These are phyloP conservation scores for Pseudotriccus pelzelni DNA, from an alignment of 2,797 vertebrate species.

Conservation along the genomic window DNA sequence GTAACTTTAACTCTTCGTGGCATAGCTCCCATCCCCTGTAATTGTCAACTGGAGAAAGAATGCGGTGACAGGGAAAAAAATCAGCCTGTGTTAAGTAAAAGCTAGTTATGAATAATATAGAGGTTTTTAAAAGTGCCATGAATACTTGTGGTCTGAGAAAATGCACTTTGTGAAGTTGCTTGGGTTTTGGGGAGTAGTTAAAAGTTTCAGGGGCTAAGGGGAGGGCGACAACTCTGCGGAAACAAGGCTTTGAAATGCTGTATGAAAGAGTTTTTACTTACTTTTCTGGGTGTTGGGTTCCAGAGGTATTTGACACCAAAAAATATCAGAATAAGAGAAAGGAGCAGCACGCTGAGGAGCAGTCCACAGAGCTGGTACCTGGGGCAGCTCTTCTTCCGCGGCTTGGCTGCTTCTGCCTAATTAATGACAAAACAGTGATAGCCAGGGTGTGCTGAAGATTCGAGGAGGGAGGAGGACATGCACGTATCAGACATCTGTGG, in stretches of 20 bases:
- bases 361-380: conserved; percentile 82
- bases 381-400: conserved; percentile 74
- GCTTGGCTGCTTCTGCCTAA: conserved; percentile 85
- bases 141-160: not conserved
- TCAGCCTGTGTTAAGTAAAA: not conserved
- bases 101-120: conserved; percentile 21
- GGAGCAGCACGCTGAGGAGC: conserved; percentile 77
- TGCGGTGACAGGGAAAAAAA: conserved; percentile 1
- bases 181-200: not conserved
- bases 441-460: not conserved
- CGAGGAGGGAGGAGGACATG: not conserved
- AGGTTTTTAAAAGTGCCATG: not conserved
- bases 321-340: conserved; percentile 82
- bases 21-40: conserved; percentile 14
- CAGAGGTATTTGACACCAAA: conserved; percentile 86
- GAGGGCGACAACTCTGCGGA: not conserved
- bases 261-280: conserved; percentile 70
- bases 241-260: not conserved
- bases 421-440: not conserved
- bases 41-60: conserved; percentile 49
- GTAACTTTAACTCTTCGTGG: conserved; percentile 65
- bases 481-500: fast-evolving
- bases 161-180: not conserved
- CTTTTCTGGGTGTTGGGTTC: conserved; percentile 84
- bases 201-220: not conserved